Evolutionary conservation across 2,113 vertebrate species (phyloP).

Genomic region (Hyperopisus bebe): DNA sequence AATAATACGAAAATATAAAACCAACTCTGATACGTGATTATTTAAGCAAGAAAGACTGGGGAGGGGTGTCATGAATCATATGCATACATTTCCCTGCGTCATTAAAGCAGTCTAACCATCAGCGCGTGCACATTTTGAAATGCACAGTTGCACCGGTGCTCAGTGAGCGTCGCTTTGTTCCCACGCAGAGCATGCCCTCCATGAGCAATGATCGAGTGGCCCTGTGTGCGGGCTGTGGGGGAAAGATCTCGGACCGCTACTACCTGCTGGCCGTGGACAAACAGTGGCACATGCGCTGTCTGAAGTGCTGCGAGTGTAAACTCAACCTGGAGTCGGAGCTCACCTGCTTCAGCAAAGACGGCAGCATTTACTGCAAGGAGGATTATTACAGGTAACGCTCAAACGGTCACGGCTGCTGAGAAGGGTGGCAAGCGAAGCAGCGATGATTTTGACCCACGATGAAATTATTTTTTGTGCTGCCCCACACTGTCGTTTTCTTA

Average conservation of each 20-base stretch:
- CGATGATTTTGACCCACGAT: neutral
- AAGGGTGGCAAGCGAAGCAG: neutral
- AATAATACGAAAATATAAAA: neutral
- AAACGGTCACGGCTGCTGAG: neutral
- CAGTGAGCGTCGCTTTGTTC: constrained; percentile 14
- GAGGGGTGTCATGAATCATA: neutral
- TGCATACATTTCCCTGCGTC: neutral
- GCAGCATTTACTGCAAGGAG: constrained; percentile 98
- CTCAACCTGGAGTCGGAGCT: constrained; percentile 97
- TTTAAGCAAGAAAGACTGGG: neutral
- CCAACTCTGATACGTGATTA: neutral
- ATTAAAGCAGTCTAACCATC: neutral
- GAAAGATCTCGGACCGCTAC: constrained; percentile 95
- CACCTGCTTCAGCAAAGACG: constrained; percentile 98
- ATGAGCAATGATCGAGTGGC: constrained; percentile 86
- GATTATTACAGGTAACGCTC: constrained; percentile 89
- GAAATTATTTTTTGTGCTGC: neutral
- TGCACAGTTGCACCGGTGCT: neutral
- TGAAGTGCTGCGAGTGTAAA: constrained; percentile 96
- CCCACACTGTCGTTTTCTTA: neutral
- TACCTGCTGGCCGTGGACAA: constrained; percentile 98
- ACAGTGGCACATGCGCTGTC: constrained; percentile 98
- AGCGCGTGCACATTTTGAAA: neutral
- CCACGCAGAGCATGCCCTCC: constrained; percentile 78
- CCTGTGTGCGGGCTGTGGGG: constrained; percentile 92